phyloP scores from a whole-genome alignment of 2,797 vertebrate genomes.

The Sylvia borin region DNA sequence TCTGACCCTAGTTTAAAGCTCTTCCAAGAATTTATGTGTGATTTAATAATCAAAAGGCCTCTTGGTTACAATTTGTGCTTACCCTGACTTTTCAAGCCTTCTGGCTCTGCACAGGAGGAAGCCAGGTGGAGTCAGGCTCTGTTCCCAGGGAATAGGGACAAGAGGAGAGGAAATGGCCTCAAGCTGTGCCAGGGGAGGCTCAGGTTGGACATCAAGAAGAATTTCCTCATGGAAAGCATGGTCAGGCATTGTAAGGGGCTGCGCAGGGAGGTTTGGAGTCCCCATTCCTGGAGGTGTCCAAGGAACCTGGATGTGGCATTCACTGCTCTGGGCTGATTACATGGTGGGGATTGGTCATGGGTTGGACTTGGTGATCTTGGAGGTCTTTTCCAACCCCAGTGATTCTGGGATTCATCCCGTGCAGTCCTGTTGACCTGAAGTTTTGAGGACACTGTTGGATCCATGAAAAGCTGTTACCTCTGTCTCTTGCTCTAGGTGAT shows the following conservation, averaged over 20 bases:
- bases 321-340: background rate
- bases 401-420: background rate
- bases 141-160: background rate
- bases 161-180: background rate
- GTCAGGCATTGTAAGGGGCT: background rate
- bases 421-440: background rate
- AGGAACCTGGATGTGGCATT: background rate
- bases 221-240: background rate
- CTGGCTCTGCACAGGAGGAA: background rate
- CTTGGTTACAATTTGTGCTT: background rate
- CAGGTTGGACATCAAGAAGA: background rate
- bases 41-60: background rate
- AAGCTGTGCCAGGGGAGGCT: background rate
- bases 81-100: background rate
- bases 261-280: background rate
- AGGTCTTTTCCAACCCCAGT: background rate
- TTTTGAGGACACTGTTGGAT: background rate
- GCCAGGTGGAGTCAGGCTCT: accelerated
- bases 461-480: background rate
- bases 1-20: background rate
- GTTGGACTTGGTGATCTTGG: background rate
- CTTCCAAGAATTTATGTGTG: background rate
- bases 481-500: background rate
- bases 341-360: background rate
- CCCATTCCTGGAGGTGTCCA: background rate